phyloP scores from a whole-genome alignment of 2,888 invertebrate genomes.

The Amorpha juglandis region DNA sequence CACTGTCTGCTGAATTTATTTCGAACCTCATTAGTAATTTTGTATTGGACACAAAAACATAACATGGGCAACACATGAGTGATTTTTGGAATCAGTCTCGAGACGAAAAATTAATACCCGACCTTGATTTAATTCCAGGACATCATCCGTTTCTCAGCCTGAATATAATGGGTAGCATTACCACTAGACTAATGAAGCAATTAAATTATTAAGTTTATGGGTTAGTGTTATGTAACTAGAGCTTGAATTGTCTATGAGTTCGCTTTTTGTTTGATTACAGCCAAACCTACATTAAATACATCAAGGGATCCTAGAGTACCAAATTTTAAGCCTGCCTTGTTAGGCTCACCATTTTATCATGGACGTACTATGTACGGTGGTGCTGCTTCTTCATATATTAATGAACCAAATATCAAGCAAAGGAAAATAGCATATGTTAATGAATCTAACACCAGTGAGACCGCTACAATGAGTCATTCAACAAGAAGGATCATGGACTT shows the following conservation, averaged over 20 bases:
- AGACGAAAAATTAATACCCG: too few species aligned
- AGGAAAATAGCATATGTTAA: slow-evolving; percentile 53
- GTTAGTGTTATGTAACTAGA: neutral
- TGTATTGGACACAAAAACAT: too few species aligned
- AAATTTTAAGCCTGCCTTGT: slow-evolving; percentile 60
- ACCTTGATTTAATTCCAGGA: too few species aligned
- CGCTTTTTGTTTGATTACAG: slow-evolving; percentile 49
- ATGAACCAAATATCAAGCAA: slow-evolving; percentile 62
- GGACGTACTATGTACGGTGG: slow-evolving; percentile 91
- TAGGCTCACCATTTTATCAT: slow-evolving; percentile 89
- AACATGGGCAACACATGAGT: too few species aligned
- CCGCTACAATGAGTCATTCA: slow-evolving; percentile 86
- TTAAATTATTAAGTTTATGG: too few species aligned
- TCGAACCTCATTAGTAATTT: too few species aligned
- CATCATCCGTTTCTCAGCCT: too few species aligned
- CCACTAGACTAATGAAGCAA: too few species aligned
- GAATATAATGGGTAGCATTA: too few species aligned
- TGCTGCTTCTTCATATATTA: slow-evolving; percentile 84
- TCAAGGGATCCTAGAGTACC: slow-evolving; percentile 63
- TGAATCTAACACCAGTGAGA: slow-evolving; percentile 47
- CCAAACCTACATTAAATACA: slow-evolving; percentile 61
- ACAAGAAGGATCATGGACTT: slow-evolving; percentile 91
- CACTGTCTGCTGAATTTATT: too few species aligned
- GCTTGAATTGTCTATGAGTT: neutral
- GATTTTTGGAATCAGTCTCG: too few species aligned